Percentiles rank a stretch among this genome's conserved stretches.
Conservation (phyloP, 2,888 invertebrate genomes). For the Mesorhabditis belari region DNA sequence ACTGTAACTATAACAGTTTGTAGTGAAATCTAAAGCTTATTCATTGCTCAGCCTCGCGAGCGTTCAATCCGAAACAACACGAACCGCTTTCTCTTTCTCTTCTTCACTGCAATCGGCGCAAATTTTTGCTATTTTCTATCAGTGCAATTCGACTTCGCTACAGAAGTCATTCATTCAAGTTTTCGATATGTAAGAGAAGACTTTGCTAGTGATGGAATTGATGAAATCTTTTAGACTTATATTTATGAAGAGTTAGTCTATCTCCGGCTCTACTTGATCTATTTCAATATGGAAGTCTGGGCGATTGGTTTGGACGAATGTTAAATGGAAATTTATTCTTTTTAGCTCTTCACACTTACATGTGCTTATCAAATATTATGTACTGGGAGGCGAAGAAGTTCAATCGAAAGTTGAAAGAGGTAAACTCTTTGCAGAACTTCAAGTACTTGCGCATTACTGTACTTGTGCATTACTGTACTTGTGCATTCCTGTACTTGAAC, state of each 20-base stretch:
- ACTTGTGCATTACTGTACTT: no score
- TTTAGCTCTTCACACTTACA: background rate
- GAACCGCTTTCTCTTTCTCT: background rate
- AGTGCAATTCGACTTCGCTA: background rate
- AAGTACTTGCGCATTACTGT: background rate
- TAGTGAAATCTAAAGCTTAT: no score
- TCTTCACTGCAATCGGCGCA: background rate
- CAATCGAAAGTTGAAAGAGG: background rate
- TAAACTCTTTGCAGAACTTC: background rate
- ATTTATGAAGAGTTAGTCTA: background rate
- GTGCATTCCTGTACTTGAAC: no score
- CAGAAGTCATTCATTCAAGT: background rate
- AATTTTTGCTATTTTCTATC: background rate
- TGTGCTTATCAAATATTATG: background rate
- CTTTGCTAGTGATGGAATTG: background rate
- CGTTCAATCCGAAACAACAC: background rate
- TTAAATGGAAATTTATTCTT: no score
- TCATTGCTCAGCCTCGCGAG: background rate
- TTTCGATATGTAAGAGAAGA: background rate
- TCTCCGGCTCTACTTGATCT: background rate
- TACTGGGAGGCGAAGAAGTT: background rate
- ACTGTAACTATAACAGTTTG: no score
- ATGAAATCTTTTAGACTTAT: background rate
- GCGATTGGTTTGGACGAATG: no score
- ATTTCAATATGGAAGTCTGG: background rate